Base-by-base conservation (phyloP, 2,888 invertebrate genomes). In the Chrysopilus asiliformis region DNA sequence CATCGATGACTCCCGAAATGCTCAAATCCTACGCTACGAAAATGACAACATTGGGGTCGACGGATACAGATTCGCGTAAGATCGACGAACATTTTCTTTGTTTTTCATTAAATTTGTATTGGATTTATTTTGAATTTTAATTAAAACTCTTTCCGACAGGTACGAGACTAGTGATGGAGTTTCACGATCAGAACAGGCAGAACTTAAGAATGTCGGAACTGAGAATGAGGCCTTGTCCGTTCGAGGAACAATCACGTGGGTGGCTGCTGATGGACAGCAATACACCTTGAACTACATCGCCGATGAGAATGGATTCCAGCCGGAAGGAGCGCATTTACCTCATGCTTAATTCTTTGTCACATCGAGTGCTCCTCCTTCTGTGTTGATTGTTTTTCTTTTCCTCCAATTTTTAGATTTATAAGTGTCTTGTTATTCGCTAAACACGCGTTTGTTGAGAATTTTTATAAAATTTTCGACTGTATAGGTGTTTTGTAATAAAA, bases 91-190 rank as follows among this genome's bases (percentile, higher is more conserved):
- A n/a, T n/a, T n/a, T n/a, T n/a, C n/a, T n/a, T n/a, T n/a, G n/a
- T n/a, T n/a, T n/a, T n/a, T n/a, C n/a, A n/a, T n/a, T n/a, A n/a
- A n/a, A n/a, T n/a, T 27, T 6, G 13, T 6, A 12, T 39, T 47
- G 49, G 12, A 50, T n/a, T n/a, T n/a, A n/a, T n/a, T n/a, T n/a
- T n/a, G n/a, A n/a, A n/a, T n/a, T n/a, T n/a, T n/a, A n/a, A n/a
- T n/a, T n/a, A n/a, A n/a, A n/a, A n/a, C n/a, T n/a, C n/a, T n/a
- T n/a, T n/a, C n/a, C n/a, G n/a, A n/a, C n/a, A 76, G 76, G 16
- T 74, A 69, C 47, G 74, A 75, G 50, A 74, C 76, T 9, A 76
- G 74, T 47, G 74, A 76, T 46, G 75, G 76, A 18, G 68, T 70
- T 13, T 65, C 70, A 4, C 67, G 71, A 10, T 62, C 70, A 47